Base-by-base conservation (phyloP, 2,888 invertebrate species). In the Lycophotia porphyrea region DNA sequence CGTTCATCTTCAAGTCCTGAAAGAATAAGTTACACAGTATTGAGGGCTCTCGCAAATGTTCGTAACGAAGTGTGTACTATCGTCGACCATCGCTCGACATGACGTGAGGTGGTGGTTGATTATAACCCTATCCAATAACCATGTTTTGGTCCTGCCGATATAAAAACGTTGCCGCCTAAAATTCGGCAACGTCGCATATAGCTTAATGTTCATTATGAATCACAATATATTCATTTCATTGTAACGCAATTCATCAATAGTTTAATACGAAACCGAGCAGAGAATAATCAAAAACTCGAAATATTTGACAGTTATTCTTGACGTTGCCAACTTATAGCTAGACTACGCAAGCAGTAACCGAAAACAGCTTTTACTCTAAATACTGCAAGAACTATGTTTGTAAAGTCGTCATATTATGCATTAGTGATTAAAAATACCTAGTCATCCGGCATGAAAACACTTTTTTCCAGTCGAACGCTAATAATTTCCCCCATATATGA, bases 401-500 rank as follows among this genome's bases (percentile, higher is more conserved):
- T 36, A 21, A 65, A 8, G 3, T 27, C 9, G 13, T 9, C 71
- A 2, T 66, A 15, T 7, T 7, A 4, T 18, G 24, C 5, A 24
- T 5, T 18, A 5, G 34, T 0, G 7, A 71, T 44, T 8, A 2
- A 13, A 15, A 58, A 39, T 7, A 7, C 21, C 24, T 18, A 42
- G 1, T 27, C 3, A 1, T 61, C 11, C 5, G 11, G 0, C 47
- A 64, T 11, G 58, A 15, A 71, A 71, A 34, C 60, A 0, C 3
- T 42, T 34, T 3, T 58, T 13, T 34, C 24, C 8, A 75, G 11
- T 39, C 42, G n/a, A 21, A 49, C 5, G n/a, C 27, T n/a, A 39
- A 64, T 11, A 49, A 44, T 60, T 42, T 31, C 44, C 31, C 47
- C 18, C 39, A 64, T 44, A 5, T 47, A 47, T 61, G 81, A 80